These are phyloP conservation scores for Thinocorus orbignyianus DNA, from an alignment of 2,113 vertebrate species.

Conservation along the genomic window DNA sequence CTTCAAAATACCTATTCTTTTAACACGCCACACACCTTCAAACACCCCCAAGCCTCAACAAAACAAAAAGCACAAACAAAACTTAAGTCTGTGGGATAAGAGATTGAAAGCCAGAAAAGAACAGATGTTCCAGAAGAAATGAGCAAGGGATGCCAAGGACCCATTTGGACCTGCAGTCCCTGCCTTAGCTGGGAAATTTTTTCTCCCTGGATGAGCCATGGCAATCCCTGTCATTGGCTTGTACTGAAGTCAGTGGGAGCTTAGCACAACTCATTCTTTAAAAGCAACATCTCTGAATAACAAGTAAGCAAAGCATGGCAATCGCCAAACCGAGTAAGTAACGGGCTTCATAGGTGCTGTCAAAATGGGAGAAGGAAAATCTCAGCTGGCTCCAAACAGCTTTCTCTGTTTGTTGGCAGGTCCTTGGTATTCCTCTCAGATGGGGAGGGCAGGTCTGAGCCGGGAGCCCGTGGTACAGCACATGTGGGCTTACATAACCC, in stretches of 20 bases:
- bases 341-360: constrained; percentile 40
- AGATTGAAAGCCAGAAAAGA: neutral
- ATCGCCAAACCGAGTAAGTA: neutral
- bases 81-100: neutral
- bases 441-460: neutral
- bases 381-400: neutral
- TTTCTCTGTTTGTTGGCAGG: constrained; percentile 41
- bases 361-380: constrained; percentile 32
- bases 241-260: neutral
- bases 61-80: neutral
- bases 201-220: neutral
- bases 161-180: neutral
- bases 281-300: neutral
- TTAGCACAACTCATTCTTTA: neutral
- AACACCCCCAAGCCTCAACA: neutral
- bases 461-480: neutral
- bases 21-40: neutral
- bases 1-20: neutral
- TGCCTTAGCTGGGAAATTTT: neutral
- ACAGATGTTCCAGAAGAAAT: neutral
- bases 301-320: neutral
- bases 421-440: constrained; percentile 24
- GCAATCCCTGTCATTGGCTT: neutral
- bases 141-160: neutral
- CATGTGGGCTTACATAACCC: constrained; percentile 63